Conservation (phyloP, 2,797 vertebrate genomes). For the Amblyopsis hoosieri region DNA sequence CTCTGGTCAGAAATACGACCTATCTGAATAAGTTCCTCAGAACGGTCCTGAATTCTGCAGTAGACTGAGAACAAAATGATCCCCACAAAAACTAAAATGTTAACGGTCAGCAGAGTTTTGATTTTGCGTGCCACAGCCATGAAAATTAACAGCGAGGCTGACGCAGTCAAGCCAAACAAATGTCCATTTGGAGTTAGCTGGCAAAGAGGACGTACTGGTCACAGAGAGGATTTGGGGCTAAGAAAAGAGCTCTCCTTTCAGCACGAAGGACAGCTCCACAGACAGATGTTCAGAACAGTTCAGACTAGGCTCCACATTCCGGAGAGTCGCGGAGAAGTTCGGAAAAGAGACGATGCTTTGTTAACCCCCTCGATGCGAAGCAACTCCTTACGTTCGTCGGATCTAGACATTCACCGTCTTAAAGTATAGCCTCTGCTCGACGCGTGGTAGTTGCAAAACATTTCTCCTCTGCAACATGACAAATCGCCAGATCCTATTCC, state of each 20-base stretch:
- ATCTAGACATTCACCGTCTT: constrained; percentile 21
- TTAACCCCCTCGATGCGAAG: too few species aligned
- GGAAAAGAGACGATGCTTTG: constrained; percentile 25
- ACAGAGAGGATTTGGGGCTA: constrained; percentile 3
- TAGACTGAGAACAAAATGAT: constrained; percentile 97
- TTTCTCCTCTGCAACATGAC: constrained; percentile 44
- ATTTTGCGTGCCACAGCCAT: constrained; percentile 99
- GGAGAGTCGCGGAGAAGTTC: constrained; percentile 28
- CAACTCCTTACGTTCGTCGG: too few species aligned
- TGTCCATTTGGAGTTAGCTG: constrained; percentile 57
- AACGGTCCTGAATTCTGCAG: constrained; percentile 95
- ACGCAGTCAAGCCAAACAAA: constrained; percentile 75
- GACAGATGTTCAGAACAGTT: constrained; percentile 30
- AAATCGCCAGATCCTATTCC: constrained; percentile 44
- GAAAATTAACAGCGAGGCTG: constrained; percentile 71
- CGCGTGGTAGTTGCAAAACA: constrained; percentile 40
- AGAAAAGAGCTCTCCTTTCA: constrained; percentile 74
- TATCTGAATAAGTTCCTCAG: constrained; percentile 89
- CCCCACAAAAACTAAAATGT: constrained; percentile 95
- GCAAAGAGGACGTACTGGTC: neutral
- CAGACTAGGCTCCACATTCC: constrained; percentile 22
- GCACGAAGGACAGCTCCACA: constrained; percentile 74
- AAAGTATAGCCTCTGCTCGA: constrained; percentile 19
- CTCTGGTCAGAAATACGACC: constrained; percentile 87
- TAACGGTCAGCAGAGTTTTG: constrained; percentile 98